A percentile compares a stretch with the other conserved stretches of the same genome.
Conservation (phyloP, 2,888 invertebrate species). For the Cremastobaeus sp. region DNA sequence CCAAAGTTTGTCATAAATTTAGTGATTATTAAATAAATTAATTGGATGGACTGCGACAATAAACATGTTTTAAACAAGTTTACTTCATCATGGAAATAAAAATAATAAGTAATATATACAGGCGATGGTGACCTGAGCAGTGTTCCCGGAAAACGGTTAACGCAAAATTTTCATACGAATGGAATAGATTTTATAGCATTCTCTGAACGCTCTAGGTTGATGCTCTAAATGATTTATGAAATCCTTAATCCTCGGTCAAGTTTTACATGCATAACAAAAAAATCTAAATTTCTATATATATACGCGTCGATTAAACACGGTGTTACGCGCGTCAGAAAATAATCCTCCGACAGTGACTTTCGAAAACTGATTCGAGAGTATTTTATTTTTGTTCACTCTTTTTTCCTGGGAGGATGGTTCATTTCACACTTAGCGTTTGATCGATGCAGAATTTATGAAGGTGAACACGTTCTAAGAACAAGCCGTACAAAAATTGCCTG, state of each 20-base stretch:
- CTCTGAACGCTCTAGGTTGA: conserved; percentile 12
- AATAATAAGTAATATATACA: too few species aligned
- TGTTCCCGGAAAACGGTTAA: conserved; percentile 46
- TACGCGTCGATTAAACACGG: conserved; percentile 32
- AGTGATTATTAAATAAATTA: conserved; percentile 1
- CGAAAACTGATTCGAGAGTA: conserved; percentile 8
- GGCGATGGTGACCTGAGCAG: too few species aligned
- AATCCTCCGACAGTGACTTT: conserved; percentile 19
- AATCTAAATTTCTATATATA: conserved; percentile 9
- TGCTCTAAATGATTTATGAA: conserved; percentile 39
- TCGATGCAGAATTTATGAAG: conserved; percentile 44
- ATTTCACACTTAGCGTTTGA: conserved; percentile 22
- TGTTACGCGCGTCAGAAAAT: conserved; percentile 7
- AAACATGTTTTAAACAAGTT: too few species aligned
- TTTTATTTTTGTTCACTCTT: conserved; percentile 22
- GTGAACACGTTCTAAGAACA: conserved; percentile 31
- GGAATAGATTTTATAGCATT: conserved; percentile 34
- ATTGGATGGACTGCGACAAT: too few species aligned
- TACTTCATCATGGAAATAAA: too few species aligned
- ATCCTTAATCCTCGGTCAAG: conserved; percentile 43
- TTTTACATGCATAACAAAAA: conserved; percentile 26
- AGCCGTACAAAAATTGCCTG: conserved; percentile 8
- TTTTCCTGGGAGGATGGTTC: conserved; percentile 39
- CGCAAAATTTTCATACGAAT: conserved; percentile 11
- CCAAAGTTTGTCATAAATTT: conserved; percentile 8